These are phyloP conservation scores for Protonibea diacanthus DNA, from an alignment of 2,797 vertebrate genomes.

Conservation along the genomic window DNA sequence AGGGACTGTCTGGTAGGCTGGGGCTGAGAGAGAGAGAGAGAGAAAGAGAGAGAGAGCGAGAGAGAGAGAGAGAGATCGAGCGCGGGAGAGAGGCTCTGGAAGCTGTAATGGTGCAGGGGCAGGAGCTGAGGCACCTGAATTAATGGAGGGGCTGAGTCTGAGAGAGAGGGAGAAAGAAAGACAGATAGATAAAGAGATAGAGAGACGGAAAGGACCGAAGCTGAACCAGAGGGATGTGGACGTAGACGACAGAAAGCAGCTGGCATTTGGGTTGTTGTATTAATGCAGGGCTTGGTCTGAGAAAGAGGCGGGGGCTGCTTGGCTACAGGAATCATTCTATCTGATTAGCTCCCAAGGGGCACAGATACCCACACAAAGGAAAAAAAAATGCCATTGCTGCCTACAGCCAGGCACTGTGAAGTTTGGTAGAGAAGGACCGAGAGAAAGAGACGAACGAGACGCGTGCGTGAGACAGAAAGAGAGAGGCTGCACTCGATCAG, in stretches of 20 bases:
- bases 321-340: slow-evolving; percentile 81
- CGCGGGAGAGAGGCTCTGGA: slow-evolving; percentile 58
- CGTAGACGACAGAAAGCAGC: slow-evolving; percentile 33
- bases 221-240: slow-evolving; percentile 39
- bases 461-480: slow-evolving; percentile 36
- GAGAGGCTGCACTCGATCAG: slow-evolving; percentile 52
- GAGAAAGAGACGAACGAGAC: slow-evolving; percentile 22
- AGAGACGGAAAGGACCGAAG: slow-evolving; percentile 18
- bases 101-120: slow-evolving; percentile 76
- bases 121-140: slow-evolving; percentile 78
- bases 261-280: slow-evolving; percentile 59
- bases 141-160: slow-evolving; percentile 71
- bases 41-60: slow-evolving; percentile 31
- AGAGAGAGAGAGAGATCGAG: slow-evolving; percentile 6
- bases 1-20: slow-evolving; percentile 80
- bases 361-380: slow-evolving; percentile 77
- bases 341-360: slow-evolving; percentile 82
- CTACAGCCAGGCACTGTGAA: slow-evolving; percentile 58
- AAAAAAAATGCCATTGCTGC: slow-evolving; percentile 60
- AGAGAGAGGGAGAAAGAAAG: slow-evolving; percentile 29
- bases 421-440: slow-evolving; percentile 55
- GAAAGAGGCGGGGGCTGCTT: slow-evolving; percentile 61
- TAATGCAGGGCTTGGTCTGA: slow-evolving; percentile 69
- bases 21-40: slow-evolving; percentile 65
- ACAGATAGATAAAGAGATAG: slow-evolving; percentile 19